phyloP scores from a whole-genome alignment of 2,797 vertebrate species.

The Pelochelys cantorii region DNA sequence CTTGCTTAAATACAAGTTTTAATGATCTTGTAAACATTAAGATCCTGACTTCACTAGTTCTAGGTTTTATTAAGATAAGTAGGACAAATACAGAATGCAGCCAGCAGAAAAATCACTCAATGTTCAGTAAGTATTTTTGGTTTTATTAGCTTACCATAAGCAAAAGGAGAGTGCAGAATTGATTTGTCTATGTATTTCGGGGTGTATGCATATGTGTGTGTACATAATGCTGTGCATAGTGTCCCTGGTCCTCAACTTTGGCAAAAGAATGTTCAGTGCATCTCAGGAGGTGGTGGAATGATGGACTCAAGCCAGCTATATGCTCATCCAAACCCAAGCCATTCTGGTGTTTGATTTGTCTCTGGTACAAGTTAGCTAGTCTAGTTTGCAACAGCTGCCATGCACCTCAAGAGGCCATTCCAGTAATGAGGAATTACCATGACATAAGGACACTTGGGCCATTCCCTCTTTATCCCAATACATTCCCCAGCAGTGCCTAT shows the following conservation, averaged over 20 bases:
- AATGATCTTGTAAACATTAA: not conserved
- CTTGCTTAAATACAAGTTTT: not conserved
- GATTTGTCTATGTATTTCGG: too few species aligned
- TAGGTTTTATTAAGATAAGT: constrained; percentile 14
- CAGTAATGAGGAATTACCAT: accelerated
- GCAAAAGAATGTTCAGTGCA: not conserved
- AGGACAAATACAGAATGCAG: not conserved
- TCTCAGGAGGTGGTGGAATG: not conserved
- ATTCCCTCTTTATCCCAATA: not conserved
- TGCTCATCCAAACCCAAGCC: constrained; percentile 13
- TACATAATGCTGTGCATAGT: not conserved
- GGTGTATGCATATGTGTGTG: not conserved
- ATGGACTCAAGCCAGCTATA: constrained; percentile 34
- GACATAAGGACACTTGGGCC: not conserved
- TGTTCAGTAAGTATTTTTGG: not conserved
- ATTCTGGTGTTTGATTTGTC: constrained; percentile 41
- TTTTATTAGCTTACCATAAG: not conserved
- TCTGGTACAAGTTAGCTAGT: not conserved
- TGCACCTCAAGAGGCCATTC: not conserved
- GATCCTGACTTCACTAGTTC: not conserved
- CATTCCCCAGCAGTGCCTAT: not conserved
- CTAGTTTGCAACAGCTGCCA: not conserved
- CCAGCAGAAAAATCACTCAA: not conserved
- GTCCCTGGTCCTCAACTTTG: not conserved
- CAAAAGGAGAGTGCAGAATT: not conserved